A percentile compares a stretch with the other conserved stretches of the same genome.
phyloP scores from a whole-genome alignment of 2,888 invertebrate genomes.

The Melieria picta region DNA sequence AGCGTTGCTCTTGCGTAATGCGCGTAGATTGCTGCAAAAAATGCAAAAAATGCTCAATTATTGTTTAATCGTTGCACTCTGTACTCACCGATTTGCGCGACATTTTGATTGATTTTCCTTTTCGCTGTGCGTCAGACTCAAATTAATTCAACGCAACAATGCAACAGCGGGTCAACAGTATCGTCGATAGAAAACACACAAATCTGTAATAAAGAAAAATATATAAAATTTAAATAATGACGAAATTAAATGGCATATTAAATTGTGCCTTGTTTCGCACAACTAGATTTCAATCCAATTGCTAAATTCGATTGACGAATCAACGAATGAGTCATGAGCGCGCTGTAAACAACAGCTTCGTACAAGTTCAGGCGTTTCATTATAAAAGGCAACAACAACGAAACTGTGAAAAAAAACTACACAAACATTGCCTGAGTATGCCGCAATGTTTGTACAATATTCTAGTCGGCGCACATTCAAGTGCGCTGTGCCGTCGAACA shows the following conservation, averaged over 20 bases:
- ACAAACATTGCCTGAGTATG: no score
- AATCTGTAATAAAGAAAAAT: conserved; percentile 15
- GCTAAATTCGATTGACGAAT: no score
- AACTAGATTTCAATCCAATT: no score
- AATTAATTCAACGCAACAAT: conserved; percentile 19
- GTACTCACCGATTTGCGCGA: conserved; percentile 75
- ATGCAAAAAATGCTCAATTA: neutral
- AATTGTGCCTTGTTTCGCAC: no score
- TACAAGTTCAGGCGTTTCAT: no score
- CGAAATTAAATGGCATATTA: neutral
- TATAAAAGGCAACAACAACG: no score
- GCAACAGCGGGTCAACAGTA: conserved; percentile 5
- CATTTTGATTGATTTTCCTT: conserved; percentile 62
- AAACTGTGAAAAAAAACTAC: no score
- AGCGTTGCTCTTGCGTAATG: neutral
- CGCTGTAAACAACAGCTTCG: no score
- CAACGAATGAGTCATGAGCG: no score
- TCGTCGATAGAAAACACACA: conserved; percentile 4
- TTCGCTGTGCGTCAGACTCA: conserved; percentile 20
- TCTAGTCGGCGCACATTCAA: no score
- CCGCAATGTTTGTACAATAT: no score
- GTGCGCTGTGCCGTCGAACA: no score
- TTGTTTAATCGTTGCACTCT: conserved; percentile 1
- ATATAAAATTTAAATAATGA: neutral
- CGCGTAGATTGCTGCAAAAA: neutral